These are phyloP conservation scores for Spea bombifrons DNA, from an alignment of 2,113 vertebrate genomes.

Conservation along the genomic window DNA sequence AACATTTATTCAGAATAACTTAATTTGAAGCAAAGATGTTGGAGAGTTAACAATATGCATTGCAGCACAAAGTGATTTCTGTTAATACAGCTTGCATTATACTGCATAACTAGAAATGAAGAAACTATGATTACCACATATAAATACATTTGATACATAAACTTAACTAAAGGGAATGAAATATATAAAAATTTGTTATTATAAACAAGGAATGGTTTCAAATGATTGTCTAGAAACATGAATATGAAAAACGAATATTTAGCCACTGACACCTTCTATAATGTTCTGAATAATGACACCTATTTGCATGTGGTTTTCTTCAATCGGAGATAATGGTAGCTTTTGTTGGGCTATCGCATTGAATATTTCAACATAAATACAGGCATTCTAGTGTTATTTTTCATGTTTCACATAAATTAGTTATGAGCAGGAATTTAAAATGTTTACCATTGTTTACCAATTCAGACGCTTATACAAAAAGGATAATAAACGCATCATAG, in stretches of 20 bases:
- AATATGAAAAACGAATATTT: conserved; percentile 33
- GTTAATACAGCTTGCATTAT: neutral
- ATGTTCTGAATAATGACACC: conserved; percentile 21
- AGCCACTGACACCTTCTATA: conserved; percentile 20
- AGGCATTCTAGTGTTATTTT: neutral
- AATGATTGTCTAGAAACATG: neutral
- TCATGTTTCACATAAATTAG: neutral
- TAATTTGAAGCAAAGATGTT: neutral
- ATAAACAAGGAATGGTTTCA: conserved; percentile 23
- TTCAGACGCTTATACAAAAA: too few species aligned
- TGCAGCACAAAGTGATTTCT: neutral
- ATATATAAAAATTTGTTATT: conserved; percentile 5
- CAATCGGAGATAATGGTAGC: conserved; percentile 12
- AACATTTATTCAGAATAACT: neutral
- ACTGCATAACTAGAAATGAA: neutral
- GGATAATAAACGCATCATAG: too few species aligned
- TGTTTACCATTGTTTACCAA: too few species aligned
- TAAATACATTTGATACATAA: conserved; percentile 15
- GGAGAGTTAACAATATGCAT: neutral
- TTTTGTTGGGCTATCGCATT: neutral
- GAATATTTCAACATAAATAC: neutral
- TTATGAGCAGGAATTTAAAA: too few species aligned
- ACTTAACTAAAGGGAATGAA: conserved; percentile 34
- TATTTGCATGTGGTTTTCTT: conserved; percentile 28
- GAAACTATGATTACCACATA: conserved; percentile 2